Base-by-base conservation (phyloP, 2,797 vertebrate species). In the Propithecus perrieri region DNA sequence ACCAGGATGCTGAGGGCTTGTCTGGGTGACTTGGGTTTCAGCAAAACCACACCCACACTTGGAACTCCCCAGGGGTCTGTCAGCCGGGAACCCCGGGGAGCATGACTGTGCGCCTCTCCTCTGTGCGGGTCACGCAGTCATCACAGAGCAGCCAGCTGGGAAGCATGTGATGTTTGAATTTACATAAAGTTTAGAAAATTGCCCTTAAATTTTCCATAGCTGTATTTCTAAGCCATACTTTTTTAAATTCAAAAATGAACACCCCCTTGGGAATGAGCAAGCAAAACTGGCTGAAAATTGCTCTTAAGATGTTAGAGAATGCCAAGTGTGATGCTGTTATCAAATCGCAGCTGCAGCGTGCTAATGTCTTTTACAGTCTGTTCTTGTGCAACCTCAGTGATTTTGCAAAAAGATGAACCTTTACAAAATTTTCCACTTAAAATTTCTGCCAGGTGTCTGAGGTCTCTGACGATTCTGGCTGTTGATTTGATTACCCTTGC, bases 61-160 rank as follows among this genome's bases (percentile, higher is more conserved):
- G 9, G 24, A 78, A 33, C n/a, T 5, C 20, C 7, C 59, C 10
- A 0, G 0, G 78, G 15, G 13, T 14, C 33, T 10, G 10, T 35
- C 43, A 30, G 4, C 46, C 0, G 5, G 10, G 38, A 61, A 10
- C 61, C 15, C 17, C 13, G 0, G 3, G 7, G 35, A 46, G 6
- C 13, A 4, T 5, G 24, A 10, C 0, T 1, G 18, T 28, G 8
- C 4, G 15, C 4, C 18, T 24, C 13, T 3, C 22, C 10, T 3
- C 17, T 5, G 6, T 9, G 35, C 2, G 0, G 5, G 4, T n/a
- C 43, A 14, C 9, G 4, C 11, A 0, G 28, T 46, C 13, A 0
- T 7, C 13, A 0, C 1, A 0, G 43, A 53, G 30, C 4, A 2
- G 24, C 15, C 6, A 30, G 20, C 30, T 24, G 7, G 22, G n/a